phyloP scores from a whole-genome alignment of 2,797 vertebrate species.

The Notamacropus eugenii region DNA sequence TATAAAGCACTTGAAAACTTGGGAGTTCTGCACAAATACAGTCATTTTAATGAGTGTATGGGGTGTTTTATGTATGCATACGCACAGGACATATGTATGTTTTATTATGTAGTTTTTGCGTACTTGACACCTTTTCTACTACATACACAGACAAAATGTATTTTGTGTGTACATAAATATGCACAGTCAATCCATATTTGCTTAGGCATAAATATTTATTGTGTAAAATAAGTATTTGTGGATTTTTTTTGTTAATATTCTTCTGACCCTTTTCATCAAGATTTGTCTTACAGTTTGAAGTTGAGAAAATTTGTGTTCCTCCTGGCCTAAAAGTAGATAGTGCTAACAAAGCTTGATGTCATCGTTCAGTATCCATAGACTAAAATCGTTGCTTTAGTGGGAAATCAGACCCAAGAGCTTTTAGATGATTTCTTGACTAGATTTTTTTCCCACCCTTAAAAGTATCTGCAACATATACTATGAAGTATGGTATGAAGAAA shows the following conservation, averaged over 20 bases:
- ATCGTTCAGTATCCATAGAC: not conserved
- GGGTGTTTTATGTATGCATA: not conserved
- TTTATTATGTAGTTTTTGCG: not conserved
- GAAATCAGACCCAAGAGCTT: conserved; percentile 18
- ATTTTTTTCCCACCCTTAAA: not conserved
- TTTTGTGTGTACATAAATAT: not conserved
- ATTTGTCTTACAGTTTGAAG: not conserved
- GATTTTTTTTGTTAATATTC: not conserved
- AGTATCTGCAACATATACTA: not conserved
- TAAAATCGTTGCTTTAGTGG: conserved; percentile 9
- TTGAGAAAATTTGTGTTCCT: not conserved
- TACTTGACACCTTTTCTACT: not conserved
- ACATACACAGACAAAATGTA: not conserved
- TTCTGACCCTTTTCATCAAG: not conserved
- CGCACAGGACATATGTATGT: not conserved
- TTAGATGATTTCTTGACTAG: conserved; percentile 17
- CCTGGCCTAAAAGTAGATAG: not conserved
- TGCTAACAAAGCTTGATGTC: not conserved
- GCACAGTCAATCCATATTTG: not conserved
- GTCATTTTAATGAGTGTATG: not conserved
- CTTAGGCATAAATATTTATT: not conserved
- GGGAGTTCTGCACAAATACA: not conserved
- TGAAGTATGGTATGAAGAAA: not conserved
- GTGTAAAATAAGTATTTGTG: not conserved
- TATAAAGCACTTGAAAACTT: not conserved